Evolutionary conservation across 2,113 vertebrate genomes (phyloP).

Genomic region (Sakesphorus luctuosus): DNA sequence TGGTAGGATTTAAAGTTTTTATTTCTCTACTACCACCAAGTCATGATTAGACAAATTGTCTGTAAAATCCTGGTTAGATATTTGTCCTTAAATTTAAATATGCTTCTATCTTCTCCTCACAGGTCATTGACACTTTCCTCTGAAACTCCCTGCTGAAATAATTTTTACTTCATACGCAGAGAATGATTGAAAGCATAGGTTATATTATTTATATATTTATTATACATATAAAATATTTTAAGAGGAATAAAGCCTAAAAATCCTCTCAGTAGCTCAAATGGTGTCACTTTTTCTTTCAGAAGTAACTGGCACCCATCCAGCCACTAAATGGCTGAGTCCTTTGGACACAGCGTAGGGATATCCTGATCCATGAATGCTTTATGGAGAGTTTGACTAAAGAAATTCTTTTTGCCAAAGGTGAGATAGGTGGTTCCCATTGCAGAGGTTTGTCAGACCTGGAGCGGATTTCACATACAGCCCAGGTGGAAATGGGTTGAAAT

Average conservation of each 20-base stretch:
- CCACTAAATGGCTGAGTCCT: not conserved
- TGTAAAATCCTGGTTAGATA: not conserved
- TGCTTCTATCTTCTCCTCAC: not conserved
- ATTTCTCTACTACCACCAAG: not conserved
- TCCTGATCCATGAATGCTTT: not conserved
- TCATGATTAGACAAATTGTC: not conserved
- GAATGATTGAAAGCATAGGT: not conserved
- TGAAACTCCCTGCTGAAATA: not conserved
- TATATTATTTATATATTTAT: not conserved
- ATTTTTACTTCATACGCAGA: not conserved
- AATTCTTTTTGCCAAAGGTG: not conserved
- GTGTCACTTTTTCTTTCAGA: not conserved
- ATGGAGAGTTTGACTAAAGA: not conserved
- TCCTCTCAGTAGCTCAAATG: not conserved
- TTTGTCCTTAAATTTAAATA: not conserved
- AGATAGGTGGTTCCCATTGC: not conserved
- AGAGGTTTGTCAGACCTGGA: not conserved
- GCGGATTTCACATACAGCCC: not conserved
- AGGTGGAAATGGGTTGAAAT: not conserved
- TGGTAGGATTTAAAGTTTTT: not conserved
- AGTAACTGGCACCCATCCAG: not conserved
- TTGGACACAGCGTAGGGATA: not conserved
- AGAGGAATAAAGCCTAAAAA: not conserved
- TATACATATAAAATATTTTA: not conserved
- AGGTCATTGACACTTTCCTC: not conserved